Conservation (phyloP, 2,888 invertebrate species). For the Azorinus chamasolen region DNA sequence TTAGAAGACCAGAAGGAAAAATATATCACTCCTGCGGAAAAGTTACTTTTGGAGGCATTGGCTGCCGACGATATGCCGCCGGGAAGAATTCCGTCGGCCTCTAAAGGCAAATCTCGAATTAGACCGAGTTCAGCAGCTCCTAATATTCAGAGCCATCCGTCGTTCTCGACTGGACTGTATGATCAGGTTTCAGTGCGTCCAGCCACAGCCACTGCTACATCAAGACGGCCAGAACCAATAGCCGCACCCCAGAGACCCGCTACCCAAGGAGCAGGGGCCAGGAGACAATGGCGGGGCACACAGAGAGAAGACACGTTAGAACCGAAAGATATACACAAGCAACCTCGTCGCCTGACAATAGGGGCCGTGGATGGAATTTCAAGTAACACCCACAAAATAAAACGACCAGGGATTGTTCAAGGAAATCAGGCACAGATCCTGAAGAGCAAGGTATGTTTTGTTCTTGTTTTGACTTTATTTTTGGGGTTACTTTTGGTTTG, state of each 20-base stretch:
- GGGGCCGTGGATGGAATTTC: conserved; percentile 81
- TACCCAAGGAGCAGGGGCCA: conserved; percentile 79
- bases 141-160: conserved; percentile 83
- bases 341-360: conserved; percentile 78
- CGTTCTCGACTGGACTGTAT: conserved; percentile 80
- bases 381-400: conserved; percentile 62
- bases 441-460: conserved; percentile 76
- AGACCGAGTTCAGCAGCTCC: conserved; percentile 84
- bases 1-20: conserved; percentile 41
- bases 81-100: conserved; percentile 54
- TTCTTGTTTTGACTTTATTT: neutral
- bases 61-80: conserved; percentile 50
- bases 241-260: conserved; percentile 72
- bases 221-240: conserved; percentile 56
- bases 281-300: conserved; percentile 64
- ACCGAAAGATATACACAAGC: conserved; percentile 69
- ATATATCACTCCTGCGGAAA: conserved; percentile 48
- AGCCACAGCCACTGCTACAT: conserved; percentile 73
- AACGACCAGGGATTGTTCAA: conserved; percentile 68
- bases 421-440: conserved; percentile 69
- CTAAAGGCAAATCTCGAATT: conserved; percentile 72
- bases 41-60: conserved; percentile 41
- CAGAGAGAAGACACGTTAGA: conserved; percentile 65
- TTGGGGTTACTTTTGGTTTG: conserved; percentile 15
- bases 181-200: conserved; percentile 77